Evolutionary conservation across 1,140 invertebrate species (phyloP).

Genomic region (Hirudo medicinalis): DNA sequence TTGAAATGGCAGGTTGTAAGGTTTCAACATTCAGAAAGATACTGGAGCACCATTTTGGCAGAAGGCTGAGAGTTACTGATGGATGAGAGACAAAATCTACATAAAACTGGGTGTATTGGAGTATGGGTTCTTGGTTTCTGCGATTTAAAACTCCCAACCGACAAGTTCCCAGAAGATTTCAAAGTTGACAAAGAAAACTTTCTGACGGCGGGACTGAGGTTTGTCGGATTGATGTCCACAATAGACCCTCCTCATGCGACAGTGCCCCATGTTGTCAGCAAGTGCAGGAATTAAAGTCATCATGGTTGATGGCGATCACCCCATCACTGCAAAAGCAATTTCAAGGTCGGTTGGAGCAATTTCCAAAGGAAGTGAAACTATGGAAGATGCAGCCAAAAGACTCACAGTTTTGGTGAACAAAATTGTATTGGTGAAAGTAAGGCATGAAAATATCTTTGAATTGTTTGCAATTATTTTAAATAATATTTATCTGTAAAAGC

Average conservation of each 20-base stretch:
- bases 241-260: conserved; percentile 66
- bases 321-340: conserved; percentile 65
- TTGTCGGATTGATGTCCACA: conserved; percentile 98
- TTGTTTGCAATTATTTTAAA: not conserved
- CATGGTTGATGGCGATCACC: conserved; percentile 61
- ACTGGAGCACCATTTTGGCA: conserved; percentile 87
- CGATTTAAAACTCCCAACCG: conserved; percentile 70
- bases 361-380: conserved; percentile 48
- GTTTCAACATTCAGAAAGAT: conserved; percentile 74
- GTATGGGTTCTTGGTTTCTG: conserved; percentile 55
- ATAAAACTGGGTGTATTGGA: conserved; percentile 72
- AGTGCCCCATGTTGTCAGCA: conserved; percentile 87
- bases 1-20: conserved; percentile 84
- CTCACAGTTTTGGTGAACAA: conserved; percentile 62
- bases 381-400: conserved; percentile 56
- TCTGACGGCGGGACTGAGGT: conserved; percentile 79
- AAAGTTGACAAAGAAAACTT: conserved; percentile 74
- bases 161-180: conserved; percentile 73
- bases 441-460: not conserved
- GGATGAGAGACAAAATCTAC: conserved; percentile 53
- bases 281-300: conserved; percentile 87
- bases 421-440: conserved; percentile 40
- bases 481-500: not conserved
- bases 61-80: conserved; percentile 65
- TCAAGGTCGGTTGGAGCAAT: conserved; percentile 59